Conservation (phyloP, 1,140 invertebrate species). For the Zaprionus gabonicus region DNA sequence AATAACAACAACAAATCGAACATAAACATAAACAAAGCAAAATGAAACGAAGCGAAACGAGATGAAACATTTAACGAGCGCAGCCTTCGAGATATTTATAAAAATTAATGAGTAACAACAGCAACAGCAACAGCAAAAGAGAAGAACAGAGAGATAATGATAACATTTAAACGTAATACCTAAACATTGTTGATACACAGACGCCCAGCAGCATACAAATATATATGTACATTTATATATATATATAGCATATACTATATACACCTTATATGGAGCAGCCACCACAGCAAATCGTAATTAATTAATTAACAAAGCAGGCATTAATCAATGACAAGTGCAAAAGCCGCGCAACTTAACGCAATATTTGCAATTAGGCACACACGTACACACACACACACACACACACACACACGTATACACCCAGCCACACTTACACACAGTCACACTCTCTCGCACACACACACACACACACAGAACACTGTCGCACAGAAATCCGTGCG, state of each 20-base stretch:
- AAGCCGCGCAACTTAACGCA: slow-evolving; percentile 49
- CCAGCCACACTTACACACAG: slow-evolving; percentile 27
- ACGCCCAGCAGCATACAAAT: slow-evolving; percentile 45
- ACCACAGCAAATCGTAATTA: slow-evolving; percentile 37
- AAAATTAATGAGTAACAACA: slow-evolving; percentile 24
- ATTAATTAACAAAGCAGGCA: slow-evolving; percentile 46
- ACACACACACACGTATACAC: slow-evolving; percentile 3
- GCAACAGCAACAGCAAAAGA: slow-evolving; percentile 14
- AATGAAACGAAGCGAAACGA: slow-evolving; percentile 40
- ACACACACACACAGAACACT: not conserved
- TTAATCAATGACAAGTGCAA: slow-evolving; percentile 59
- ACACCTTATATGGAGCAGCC: slow-evolving; percentile 18
- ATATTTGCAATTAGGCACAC: slow-evolving; percentile 27
- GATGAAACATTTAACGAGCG: slow-evolving; percentile 48
- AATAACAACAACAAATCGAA: slow-evolving; percentile 34
- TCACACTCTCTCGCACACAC: not conserved
- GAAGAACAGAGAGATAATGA: slow-evolving; percentile 17
- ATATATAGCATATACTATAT: not conserved
- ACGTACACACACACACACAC: slow-evolving; percentile 6
- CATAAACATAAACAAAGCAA: slow-evolving; percentile 39
- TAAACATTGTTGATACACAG: slow-evolving; percentile 63
- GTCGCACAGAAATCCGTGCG: not conserved
- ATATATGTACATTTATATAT: slow-evolving; percentile 44
- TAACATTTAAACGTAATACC: slow-evolving; percentile 35
- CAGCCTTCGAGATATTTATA: slow-evolving; percentile 67